Evolutionary conservation across 2,888 invertebrate species (phyloP), one percentile per base, ranked within the genome.

Genomic region (Leptopterna dolabrata): DNA sequence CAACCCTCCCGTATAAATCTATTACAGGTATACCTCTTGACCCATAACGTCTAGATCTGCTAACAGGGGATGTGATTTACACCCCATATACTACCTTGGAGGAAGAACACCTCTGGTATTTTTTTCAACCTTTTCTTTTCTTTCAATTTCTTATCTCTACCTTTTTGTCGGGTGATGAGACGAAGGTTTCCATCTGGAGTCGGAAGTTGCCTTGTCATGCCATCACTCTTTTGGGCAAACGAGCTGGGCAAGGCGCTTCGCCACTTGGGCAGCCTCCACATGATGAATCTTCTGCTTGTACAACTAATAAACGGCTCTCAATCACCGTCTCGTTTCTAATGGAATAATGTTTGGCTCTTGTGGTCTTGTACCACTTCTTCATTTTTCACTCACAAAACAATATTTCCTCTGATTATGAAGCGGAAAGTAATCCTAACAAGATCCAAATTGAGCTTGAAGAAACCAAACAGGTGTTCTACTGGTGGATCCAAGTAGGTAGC

Each of bases 291-390:
- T 81, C 43, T 81, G 81, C 81, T 81, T 81, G 81, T 81, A 81
- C 81, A 81, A 55, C 81, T 81, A 55, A 81, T 81, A 81, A 81
- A 81, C 81, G 81, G 47, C 81, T n/a, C 81, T 81, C 81, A 55
- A 81, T 81, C 81, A 81, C 81, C 55, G 81, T 81, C 81, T 29
- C 11, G 16, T 81, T 41, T 36, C 55, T 81, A 81, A 81, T 81
- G 55, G 81, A 81, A 81, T 81, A 81, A 81, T 81, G 63, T 63
- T 41, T 51, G 55, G 51, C 29, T 55, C 47, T 78, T 45, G 78
- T 43, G 55, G 81, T 81, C 81, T 81, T 81, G 81, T 29, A 81
- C 81, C 51, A 27, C 78, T 41, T 73, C 19, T 73, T 73, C 36
- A 73, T 36, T 63, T 63, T 63, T 63, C 63, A 63, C 63, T 24